Conservation (phyloP, 2,113 vertebrate species). For the Sander lucioperca region DNA sequence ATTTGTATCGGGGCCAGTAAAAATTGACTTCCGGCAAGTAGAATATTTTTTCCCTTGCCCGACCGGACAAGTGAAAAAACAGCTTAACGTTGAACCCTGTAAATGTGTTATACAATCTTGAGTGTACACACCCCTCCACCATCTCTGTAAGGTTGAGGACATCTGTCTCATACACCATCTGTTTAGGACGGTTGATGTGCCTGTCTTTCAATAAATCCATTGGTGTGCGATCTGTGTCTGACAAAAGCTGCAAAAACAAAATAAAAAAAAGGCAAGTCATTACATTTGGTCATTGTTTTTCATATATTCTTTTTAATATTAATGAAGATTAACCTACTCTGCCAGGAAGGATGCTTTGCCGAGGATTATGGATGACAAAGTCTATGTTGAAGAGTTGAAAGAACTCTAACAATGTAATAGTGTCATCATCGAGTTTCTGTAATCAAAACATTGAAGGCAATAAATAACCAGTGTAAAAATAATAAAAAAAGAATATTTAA, state of each 20-base stretch:
- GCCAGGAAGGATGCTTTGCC: constrained; percentile 88
- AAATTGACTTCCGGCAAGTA: too few relatives aligned
- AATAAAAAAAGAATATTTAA: not conserved
- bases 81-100: too few relatives aligned
- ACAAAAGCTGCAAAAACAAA: constrained; percentile 77
- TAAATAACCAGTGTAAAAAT: not conserved
- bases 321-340: constrained; percentile 78
- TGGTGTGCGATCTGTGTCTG: constrained; percentile 68
- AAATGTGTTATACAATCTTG: not conserved
- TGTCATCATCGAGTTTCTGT: constrained; percentile 90
- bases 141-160: constrained; percentile 83
- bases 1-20: too few relatives aligned
- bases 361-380: constrained; percentile 90
- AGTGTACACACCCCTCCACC: constrained; percentile 85
- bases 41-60: too few relatives aligned
- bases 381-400: constrained; percentile 91
- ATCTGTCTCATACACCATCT: constrained; percentile 89
- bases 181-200: constrained; percentile 87
- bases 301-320: not conserved
- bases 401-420: constrained; percentile 91
- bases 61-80: too few relatives aligned
- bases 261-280: not conserved
- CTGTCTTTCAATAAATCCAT: constrained; percentile 87
- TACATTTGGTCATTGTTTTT: not conserved
- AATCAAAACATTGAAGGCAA: constrained; percentile 27